Base-by-base conservation (phyloP, 2,888 invertebrate genomes). In the Mycogona germanica region DNA sequence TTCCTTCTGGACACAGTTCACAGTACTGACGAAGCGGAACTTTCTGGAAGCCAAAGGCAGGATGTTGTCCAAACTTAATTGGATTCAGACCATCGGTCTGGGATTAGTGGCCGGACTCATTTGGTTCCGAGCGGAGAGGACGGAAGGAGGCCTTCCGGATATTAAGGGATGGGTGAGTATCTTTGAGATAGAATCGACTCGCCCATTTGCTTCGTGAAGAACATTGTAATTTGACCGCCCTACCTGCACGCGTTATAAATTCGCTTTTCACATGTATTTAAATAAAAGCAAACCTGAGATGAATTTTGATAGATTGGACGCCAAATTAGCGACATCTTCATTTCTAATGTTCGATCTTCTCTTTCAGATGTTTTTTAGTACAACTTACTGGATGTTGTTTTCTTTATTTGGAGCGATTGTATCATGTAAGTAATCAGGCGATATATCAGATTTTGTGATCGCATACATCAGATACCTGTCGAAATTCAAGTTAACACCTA, bases 321-420 rank as follows among this genome's bases (percentile, higher is more conserved):
- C 12, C 17, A n/a, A 19, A 38, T 38, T 4, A 21, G 41, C 41
- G 6, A 40, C 12, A 1, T 40, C 9, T 1, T 9, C 1, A 40
- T 23, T 14, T 12, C 21, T n/a, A 4, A 21, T 42, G 23, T 26
- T 7, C 28, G 28, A 42, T 37, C 28, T 48, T 26, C 44, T 42
- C 30, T 42, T 56, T 46, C 62, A 68, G 84, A 81, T 86, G 80
- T 86, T 85, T 68, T 86, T 85, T 70, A 82, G 82, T 55, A 81
- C 82, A 49, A 83, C 82, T 25, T 84, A 85, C 66, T 85, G 85
- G 84, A 84, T 84, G 80, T 73, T 86, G 55, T 82, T 82, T 66
- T 81, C 84, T 19, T 76, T 83, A 61, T 84, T 86, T 65, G 82
- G 83, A 60, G 82, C 84, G 47, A 75, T 86, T 35, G 80, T 81